phyloP scores from a whole-genome alignment of 2,888 invertebrate genomes.

The Synergus gifuensis region DNA sequence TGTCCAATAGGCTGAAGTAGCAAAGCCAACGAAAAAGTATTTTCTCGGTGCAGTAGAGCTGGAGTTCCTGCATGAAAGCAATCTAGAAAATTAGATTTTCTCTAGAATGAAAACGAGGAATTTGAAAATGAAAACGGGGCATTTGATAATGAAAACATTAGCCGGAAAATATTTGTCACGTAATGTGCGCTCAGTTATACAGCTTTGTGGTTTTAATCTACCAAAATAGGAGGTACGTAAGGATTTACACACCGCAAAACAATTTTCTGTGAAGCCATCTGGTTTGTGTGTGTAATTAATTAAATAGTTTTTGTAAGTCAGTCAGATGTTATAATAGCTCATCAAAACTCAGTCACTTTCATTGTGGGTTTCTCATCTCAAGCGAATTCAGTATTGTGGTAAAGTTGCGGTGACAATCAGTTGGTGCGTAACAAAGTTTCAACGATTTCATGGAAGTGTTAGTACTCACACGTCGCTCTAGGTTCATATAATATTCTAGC shows the following conservation, averaged over 20 bases:
- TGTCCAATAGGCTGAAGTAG: too few relatives aligned
- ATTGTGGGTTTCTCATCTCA: conserved; percentile 10
- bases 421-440: conserved; percentile 27
- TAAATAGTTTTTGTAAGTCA: background rate
- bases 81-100: background rate
- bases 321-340: background rate
- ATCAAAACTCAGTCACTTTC: conserved; percentile 13
- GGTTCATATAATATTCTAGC: conserved; percentile 8
- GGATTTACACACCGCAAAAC: background rate
- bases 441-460: conserved; percentile 13
- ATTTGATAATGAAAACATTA: background rate
- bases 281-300: background rate
- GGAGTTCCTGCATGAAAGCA: background rate
- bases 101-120: background rate
- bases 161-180: background rate
- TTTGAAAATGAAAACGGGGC: background rate
- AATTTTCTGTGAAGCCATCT: background rate
- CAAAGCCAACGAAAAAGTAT: background rate
- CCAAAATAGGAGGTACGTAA: background rate
- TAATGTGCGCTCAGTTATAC: background rate
- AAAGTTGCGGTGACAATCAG: conserved; percentile 22
- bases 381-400: conserved; percentile 11
- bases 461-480: background rate
- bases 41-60: background rate
- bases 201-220: background rate